phyloP scores from a whole-genome alignment of 1,140 invertebrate genomes.

The Metopolophium dirhodum region DNA sequence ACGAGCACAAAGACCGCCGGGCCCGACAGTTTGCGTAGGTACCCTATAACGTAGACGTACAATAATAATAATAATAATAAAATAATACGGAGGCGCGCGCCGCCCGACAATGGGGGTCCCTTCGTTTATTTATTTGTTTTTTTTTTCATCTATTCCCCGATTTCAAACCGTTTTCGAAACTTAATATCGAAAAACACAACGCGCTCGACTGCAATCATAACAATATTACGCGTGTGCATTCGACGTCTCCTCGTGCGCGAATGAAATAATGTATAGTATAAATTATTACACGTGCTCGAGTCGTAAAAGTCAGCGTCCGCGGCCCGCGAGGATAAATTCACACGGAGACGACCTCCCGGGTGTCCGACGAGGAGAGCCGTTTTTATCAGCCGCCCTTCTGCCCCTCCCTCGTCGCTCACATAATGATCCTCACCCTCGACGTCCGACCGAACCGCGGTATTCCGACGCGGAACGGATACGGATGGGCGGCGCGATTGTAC shows the following conservation, averaged over 20 bases:
- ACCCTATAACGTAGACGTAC: not conserved
- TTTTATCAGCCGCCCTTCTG: not conserved
- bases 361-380: not conserved
- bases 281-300: constrained; percentile 3
- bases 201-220: not conserved
- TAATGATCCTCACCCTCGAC: not conserved
- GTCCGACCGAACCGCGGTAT: not conserved
- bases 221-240: not conserved
- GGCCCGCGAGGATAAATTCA: not conserved
- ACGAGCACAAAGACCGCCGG: not conserved
- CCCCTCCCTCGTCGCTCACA: not conserved
- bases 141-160: not conserved
- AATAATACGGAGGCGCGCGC: not conserved
- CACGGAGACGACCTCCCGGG: not conserved
- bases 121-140: constrained; percentile 14
- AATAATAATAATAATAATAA: not conserved
- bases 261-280: not conserved
- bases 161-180: not conserved
- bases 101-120: constrained; percentile 7
- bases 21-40: not conserved
- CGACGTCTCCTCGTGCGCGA: not conserved
- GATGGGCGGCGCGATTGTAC: not conserved
- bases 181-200: constrained; percentile 7
- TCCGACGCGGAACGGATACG: not conserved
- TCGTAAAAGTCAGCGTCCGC: constrained; percentile 27